phyloP scores from a whole-genome alignment of 2,888 invertebrate species.

The Tridacna crocea region DNA sequence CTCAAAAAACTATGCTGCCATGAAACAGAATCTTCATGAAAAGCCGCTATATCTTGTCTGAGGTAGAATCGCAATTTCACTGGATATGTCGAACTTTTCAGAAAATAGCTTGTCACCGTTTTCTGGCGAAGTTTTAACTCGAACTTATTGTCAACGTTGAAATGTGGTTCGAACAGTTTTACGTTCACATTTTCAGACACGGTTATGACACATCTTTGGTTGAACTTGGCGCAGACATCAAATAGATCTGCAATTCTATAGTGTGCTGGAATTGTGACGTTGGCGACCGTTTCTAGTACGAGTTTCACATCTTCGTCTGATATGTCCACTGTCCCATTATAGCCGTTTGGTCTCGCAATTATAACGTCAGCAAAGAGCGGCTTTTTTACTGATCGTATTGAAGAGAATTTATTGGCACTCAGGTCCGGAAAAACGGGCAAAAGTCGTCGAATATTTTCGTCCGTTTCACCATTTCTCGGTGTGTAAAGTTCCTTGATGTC shows the following conservation, averaged over 20 bases:
- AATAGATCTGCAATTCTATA: constrained; percentile 1
- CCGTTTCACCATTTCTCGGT: constrained; percentile 35
- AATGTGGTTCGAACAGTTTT: neutral
- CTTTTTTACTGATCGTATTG: constrained; percentile 38
- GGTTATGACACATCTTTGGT: constrained; percentile 38
- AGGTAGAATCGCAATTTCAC: constrained; percentile 46
- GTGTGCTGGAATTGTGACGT: neutral
- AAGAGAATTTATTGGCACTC: constrained; percentile 35
- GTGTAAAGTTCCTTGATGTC: constrained; percentile 51
- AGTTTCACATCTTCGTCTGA: constrained; percentile 8
- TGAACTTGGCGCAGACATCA: constrained; percentile 40
- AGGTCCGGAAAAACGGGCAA: constrained; percentile 39
- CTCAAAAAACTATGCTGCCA: constrained; percentile 46
- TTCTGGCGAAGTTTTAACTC: too few relatives aligned
- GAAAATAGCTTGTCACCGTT: neutral
- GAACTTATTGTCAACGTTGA: neutral
- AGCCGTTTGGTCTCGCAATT: neutral
- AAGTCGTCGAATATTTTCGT: constrained; percentile 22
- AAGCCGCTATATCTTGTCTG: constrained; percentile 39
- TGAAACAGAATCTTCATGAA: constrained; percentile 31
- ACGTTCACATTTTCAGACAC: neutral
- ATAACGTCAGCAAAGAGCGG: constrained; percentile 47
- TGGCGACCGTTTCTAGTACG: neutral
- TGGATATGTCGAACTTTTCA: neutral
- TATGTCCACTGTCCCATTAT: neutral